Evolutionary conservation across 2,888 invertebrate species (phyloP), one percentile per base, ranked within the genome.

Genomic region (Hedychridium roseum): DNA sequence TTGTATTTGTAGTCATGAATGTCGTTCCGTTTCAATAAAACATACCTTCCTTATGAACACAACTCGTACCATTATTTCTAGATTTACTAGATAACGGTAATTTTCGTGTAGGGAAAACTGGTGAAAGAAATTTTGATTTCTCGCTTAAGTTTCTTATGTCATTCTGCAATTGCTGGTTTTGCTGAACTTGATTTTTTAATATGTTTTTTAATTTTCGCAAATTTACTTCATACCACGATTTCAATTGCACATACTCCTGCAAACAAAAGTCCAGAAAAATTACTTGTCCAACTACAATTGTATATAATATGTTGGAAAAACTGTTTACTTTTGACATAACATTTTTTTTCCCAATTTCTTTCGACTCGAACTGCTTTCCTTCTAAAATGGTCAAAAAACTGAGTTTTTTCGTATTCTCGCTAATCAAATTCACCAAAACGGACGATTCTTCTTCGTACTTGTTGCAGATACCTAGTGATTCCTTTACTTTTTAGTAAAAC

Each of bases 371-470:
- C 56, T 82, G 82, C 57, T 86, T 85, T 38, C 82, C 82, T 32
- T 81, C 82, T 18, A 87, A 71, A n/a, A 84, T 73, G 1, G 82
- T 79, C 3, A 85, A 53, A 11, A 86, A 74, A 61, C 84, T 84
- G 21, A 84, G 57, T 52, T 83, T 83, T 45, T 82, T 81, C 0
- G 85, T 84, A 54, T 85, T 84, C 21, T 80, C 79, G 51, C 81
- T 80, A 2, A 84, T 80, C 18, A 80, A 73, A 45, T 74, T 72
- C 6, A 81, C 76, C 21, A 85, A 63, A 36, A 79, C 74, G 14
- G 73, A 67, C 59, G 83, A 74, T 48, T 76, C 69, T 9, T 73
- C 57, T 0, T 70, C 65, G 41, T 74, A 68, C 73, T 81, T 60
- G 43, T 67, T 55, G 77, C 82, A 65, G 9, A 76, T 60, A 48